Evolutionary conservation across 2,113 vertebrate species (phyloP).

Genomic region (Tympanuchus pallidicinctus): DNA sequence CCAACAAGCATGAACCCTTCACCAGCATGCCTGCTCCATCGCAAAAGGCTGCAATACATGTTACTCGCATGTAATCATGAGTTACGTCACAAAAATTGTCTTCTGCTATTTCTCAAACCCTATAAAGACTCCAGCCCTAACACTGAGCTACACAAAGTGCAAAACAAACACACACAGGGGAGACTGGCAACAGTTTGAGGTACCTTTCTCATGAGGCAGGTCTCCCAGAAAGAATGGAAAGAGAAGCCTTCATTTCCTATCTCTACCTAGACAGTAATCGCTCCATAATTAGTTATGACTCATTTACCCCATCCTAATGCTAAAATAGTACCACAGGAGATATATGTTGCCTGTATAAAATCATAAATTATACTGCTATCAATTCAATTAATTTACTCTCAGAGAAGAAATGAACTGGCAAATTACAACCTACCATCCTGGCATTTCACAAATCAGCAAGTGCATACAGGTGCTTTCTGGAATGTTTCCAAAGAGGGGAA

Average conservation of each 20-base stretch:
- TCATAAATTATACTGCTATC: conserved; percentile 17
- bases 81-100: not conserved
- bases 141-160: not conserved
- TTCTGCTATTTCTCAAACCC: not conserved
- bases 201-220: not conserved
- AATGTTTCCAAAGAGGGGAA: not conserved
- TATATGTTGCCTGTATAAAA: not conserved
- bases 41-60: not conserved
- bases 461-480: conserved; percentile 14
- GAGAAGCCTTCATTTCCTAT: not conserved
- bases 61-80: not conserved
- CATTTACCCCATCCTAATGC: not conserved
- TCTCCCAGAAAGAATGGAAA: not conserved
- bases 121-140: not conserved
- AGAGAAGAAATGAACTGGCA: conserved; percentile 26
- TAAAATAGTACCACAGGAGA: not conserved
- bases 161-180: not conserved
- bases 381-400: conserved; percentile 2
- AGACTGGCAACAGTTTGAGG: not conserved
- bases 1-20: not conserved
- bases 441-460: conserved; percentile 10
- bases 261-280: not conserved
- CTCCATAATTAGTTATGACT: not conserved
- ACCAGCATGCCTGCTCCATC: not conserved
- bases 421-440: not conserved